Base-by-base conservation (phyloP, 2,888 invertebrate species). In the Drosophila percnosoma region DNA sequence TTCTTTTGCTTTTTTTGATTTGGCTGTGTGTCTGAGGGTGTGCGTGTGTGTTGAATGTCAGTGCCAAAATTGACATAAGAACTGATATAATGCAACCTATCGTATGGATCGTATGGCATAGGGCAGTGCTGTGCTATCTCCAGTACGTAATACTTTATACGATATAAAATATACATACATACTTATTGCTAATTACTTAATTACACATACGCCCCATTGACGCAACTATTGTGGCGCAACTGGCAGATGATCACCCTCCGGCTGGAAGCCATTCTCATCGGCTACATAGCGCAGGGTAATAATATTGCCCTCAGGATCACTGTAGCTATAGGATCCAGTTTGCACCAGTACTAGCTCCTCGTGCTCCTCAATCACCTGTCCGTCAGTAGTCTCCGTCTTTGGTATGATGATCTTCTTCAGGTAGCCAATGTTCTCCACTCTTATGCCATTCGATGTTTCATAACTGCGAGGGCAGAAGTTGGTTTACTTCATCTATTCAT, bases 391-490 rank as follows among this genome's bases (percentile, higher is more conserved):
- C 59, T 93, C 93, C n/a, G 93, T 86, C 40, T 83, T 89, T 57
- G 93, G 89, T 79, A 93, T 93, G 11, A 94, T 93, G 45, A 95
- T 91, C 71, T 95, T 94, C 92, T 96, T 96, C 80, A 96, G 94
- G 90, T 95, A 96, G 31, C 96, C 96, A 49, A 94, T 94, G 92
- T 96, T 96, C 93, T 96, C 96, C 0, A 96, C 95, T 84, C 95
- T 95, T 68, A 96, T 96, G 68, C 96, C 96, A 91, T 97, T 96
- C 4, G 95, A 96, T 27, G 96, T 96, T 94, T 96, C 96, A 82
- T 95, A 97, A 91, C 96, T 96, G 49, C 4, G 36, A 21, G 42
- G 24, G 15, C 29, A 42, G 4, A 38, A 40, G 5, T 15, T n/a
- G 8, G 4, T 21, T 51, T 42, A 54, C 8, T 36, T 54, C 31